These are phyloP conservation scores for Clupea harengus DNA, from an alignment of 2,113 vertebrate species.

Conservation along the genomic window DNA sequence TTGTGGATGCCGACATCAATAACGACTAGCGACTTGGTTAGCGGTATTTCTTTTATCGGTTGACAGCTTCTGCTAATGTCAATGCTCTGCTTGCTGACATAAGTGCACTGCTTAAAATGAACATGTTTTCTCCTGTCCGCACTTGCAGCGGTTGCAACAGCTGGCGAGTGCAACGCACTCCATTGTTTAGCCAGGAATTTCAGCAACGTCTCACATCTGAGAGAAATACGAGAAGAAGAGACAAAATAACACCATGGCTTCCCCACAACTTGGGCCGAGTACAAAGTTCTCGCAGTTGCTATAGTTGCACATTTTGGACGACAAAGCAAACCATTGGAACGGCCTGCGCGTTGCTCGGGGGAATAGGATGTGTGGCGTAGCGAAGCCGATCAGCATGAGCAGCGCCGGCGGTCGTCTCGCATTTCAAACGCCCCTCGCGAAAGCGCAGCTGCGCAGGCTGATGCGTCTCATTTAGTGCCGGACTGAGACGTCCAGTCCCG, in stretches of 20 bases:
- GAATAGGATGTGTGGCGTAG: neutral
- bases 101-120: neutral
- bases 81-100: neutral
- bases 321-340: slow-evolving; percentile 21
- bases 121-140: neutral
- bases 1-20: slow-evolving; percentile 38
- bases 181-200: slow-evolving; percentile 34
- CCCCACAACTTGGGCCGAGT: slow-evolving; percentile 54
- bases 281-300: slow-evolving; percentile 57
- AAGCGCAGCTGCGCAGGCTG: slow-evolving; percentile 18
- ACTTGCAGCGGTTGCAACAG: slow-evolving; percentile 42
- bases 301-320: slow-evolving; percentile 54
- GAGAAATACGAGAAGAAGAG: slow-evolving; percentile 34
- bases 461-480: neutral
- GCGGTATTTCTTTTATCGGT: neutral
- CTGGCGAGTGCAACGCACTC: slow-evolving; percentile 47
- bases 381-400: neutral
- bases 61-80: neutral
- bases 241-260: slow-evolving; percentile 55
- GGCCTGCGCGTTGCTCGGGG: neutral
- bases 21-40: slow-evolving; percentile 30
- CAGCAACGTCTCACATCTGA: slow-evolving; percentile 61
- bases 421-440: neutral
- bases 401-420: neutral
- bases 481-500: slow-evolving; percentile 8